Evolutionary conservation across 2,113 vertebrate genomes (phyloP).

Genomic region (Xenopus borealis): DNA sequence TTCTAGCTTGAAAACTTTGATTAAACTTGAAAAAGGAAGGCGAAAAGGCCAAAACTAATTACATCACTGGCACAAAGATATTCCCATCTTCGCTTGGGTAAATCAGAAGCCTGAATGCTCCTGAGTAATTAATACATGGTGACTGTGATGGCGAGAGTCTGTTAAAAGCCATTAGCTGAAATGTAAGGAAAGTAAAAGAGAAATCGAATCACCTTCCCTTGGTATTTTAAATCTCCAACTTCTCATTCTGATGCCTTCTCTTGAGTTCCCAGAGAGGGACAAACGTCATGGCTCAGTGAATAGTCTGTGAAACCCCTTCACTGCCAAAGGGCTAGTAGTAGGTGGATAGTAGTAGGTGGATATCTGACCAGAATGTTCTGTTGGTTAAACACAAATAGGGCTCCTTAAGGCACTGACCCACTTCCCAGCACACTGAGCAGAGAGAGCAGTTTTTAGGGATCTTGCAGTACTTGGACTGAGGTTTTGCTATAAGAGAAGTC

Average conservation of each 20-base stretch:
- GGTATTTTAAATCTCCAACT: conserved; percentile 25
- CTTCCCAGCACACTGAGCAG: not conserved
- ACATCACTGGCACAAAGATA: conserved; percentile 48
- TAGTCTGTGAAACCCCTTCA: not conserved
- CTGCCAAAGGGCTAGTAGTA: not conserved
- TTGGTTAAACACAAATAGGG: not conserved
- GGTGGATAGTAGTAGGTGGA: not conserved
- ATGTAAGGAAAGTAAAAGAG: conserved; percentile 59
- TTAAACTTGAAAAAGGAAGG: conserved; percentile 36
- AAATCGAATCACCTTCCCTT: conserved; percentile 49
- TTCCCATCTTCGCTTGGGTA: conserved; percentile 48
- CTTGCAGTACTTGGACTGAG: too few species aligned
- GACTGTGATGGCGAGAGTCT: conserved; percentile 48
- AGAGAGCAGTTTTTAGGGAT: too few species aligned
- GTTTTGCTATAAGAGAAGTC: too few species aligned
- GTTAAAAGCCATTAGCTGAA: conserved; percentile 64
- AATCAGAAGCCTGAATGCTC: conserved; percentile 54
- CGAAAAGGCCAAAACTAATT: conserved; percentile 49
- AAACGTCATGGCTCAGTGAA: not conserved
- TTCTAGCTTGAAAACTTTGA: conserved; percentile 41
- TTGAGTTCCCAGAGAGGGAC: conserved; percentile 16
- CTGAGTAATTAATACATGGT: conserved; percentile 60
- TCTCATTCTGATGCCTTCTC: conserved; percentile 6
- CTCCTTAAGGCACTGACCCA: not conserved
- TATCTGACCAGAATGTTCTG: not conserved